Base-by-base conservation (phyloP, 1,140 invertebrate genomes). In the Scaptomyza montana region DNA sequence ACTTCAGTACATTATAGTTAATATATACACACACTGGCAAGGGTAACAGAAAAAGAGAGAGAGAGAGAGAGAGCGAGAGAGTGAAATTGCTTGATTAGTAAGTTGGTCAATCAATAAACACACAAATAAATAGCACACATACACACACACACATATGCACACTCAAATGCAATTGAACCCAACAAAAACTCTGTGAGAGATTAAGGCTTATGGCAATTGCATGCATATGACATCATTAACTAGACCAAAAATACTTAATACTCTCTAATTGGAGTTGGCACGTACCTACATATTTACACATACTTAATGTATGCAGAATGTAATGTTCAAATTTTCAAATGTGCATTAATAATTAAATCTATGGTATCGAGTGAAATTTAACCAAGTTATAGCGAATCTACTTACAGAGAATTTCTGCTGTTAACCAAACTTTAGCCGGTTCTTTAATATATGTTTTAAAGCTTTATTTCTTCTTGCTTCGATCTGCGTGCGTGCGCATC, bases 1-100 rank as follows among this genome's bases (percentile, higher is more conserved):
- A 66, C 57, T 66, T 41, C 21, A 57, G 21, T 68, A 53, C 61
- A 61, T 61, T 61, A 68, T 47, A 50, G 57, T 46, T 62, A 68
- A 61, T 67, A 67, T 16, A 49, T 12, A 36, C 33, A 9, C 8
- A 9, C 33, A 8, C 8, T 9, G 7, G 33, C 33, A 1, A 2
- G 33, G 33, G 33, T 36, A 36, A 36, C 33, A 36, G 30, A 36
- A 36, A 36, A 2, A 36, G 6, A 9, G 33, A 8, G 33, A 36
- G 33, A 36, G 33, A 9, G 8, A 36, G 33, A 36, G 6, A 33
- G 30, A 33, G 30, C 1, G 39, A 41, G 12, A 3, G 36, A 28
- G 45, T 12, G 25, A 66, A 59, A 41, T 43, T 43, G 45, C 16
- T 56, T 19, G 39, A 57, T 43, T 59, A 59, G 13, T 45, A 53